Conservation (phyloP, 92 coral and sea anemone genomes). For the Actinostola sp. region DNA sequence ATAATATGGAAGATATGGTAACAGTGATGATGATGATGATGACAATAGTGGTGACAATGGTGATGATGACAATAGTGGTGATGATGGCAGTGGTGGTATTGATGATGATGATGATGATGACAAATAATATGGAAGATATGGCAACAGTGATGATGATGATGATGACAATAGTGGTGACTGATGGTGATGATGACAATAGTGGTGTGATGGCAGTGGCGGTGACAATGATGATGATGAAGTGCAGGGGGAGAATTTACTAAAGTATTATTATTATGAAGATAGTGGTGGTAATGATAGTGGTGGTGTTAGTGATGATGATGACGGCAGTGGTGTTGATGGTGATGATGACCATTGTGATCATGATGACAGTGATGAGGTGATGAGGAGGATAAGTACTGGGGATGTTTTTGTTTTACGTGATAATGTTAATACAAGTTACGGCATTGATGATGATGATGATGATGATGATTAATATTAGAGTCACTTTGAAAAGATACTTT, state of each 20-base stretch:
- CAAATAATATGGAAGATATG: too few species aligned
- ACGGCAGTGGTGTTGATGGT: not conserved
- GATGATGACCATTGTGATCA: slow-evolving; percentile 2
- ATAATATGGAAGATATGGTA: not conserved
- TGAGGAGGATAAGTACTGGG: too few species aligned
- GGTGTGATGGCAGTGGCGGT: not conserved
- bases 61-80: not conserved
- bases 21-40: not conserved
- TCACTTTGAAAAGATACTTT: too few species aligned
- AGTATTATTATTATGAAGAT: too few species aligned
- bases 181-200: slow-evolving; percentile 2
- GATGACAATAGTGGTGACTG: not conserved
- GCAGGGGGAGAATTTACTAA: too few species aligned
- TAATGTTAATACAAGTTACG: too few species aligned
- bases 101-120: not conserved
- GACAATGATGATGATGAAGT: too few species aligned
- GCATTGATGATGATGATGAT: too few species aligned
- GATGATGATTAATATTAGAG: too few species aligned
- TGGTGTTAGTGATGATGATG: not conserved
- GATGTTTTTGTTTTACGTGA: too few species aligned
- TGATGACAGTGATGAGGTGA: not conserved
- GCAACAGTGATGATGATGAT: not conserved
- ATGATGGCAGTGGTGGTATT: not conserved
- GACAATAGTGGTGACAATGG: not conserved
- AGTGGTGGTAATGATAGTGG: not conserved